Evolutionary conservation across 2,797 vertebrate genomes (phyloP), one percentile per base, ranked within the genome.

Genomic region (Gambelia wislizenii): DNA sequence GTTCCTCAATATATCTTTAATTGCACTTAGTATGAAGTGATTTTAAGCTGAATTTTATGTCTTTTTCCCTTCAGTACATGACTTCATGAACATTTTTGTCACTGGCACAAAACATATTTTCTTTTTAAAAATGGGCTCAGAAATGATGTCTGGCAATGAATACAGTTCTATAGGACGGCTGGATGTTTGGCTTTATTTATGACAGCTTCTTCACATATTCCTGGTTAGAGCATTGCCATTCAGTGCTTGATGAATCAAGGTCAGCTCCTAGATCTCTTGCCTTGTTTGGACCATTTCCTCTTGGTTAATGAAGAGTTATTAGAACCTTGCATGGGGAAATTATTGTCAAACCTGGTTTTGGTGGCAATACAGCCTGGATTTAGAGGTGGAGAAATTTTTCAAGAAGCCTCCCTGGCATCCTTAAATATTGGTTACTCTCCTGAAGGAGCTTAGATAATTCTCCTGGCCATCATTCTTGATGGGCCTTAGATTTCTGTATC

Each of bases 1-100:
- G 87, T 88, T 88, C 80, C 79, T 88, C 83, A 83, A 83, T 83
- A 80, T 76, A 83, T 76, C 54, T 88, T 88, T 88, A 88, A 88
- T 83, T 88, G 87, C 80, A 88, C 70, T 76, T 83, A 64, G 30
- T 83, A 75, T 75, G 42, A 52, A 88, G 80, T 83, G 80, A 75
- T 88, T 76, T 49, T 49, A 49, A 64, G 80, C 69, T 88, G 80
- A 72, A 39, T 49, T 83, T 88, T 88, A 82, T 88, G 70, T 83
- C 64, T 22, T 69, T 83, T 75, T 22, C 54, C n/a, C 83, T 67
- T 76, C 80, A 76, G 70, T 25, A n/a, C 80, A 88, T 83, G 80
- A 76, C 67, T 88, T 88, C 44, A 75, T 39, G 79, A 75, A 83
- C 16, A 83, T 25, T 64, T 83, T 83, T 83, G 54, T 33, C 56